Base-by-base conservation (phyloP, 1,140 invertebrate genomes). In the Limonius californicus region DNA sequence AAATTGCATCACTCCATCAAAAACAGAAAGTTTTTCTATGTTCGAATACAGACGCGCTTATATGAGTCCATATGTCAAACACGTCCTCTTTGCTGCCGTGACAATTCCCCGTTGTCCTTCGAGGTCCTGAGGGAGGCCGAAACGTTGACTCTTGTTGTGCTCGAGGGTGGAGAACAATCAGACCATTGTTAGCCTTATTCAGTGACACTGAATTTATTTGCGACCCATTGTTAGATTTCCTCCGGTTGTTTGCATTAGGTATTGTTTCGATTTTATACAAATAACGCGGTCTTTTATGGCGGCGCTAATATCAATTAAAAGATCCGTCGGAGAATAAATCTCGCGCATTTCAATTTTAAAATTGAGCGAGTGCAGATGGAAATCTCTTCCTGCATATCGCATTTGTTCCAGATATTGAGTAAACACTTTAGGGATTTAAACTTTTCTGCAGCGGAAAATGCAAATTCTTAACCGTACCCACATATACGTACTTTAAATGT, bases 401-500 rank as follows among this genome's bases (percentile, higher is more conserved):
- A 9, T 27, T 27, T 27, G 23, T 27, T 27, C 3, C 23, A 9
- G 23, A 27, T 35, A n/a, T 57, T 18, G 32, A 14, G 56, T 42
- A 32, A 56, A 56, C 54, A 57, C 56, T 57, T 57, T 15, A 19
- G 56, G 32, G 35, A 39, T 57, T 57, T 57, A 57, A 20, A 14
- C 1, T 57, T 42, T 21, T 27, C 23, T 27, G 23, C 23, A 27
- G 23, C 23, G 35, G 8, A 39, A 39, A 39, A 39, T 39, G 35
- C n/a, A 39, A 39, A 39, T 39, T 39, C n/a, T 14, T 14, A 39
- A 39, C n/a, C 1, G 35, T 39, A 39, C 35, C 35, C 35, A 39
- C 35, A 39, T 39, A 39, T 27, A 27, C 23, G 35, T 39, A 39
- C 35, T 39, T 14, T 39, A 9, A 12, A n/a, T 39, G 35, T 39